A percentile compares a stretch with the other conserved stretches of the same genome.
These are phyloP conservation scores for Lagodon rhomboides DNA, from an alignment of 2,797 vertebrate genomes.

Conservation along the genomic window DNA sequence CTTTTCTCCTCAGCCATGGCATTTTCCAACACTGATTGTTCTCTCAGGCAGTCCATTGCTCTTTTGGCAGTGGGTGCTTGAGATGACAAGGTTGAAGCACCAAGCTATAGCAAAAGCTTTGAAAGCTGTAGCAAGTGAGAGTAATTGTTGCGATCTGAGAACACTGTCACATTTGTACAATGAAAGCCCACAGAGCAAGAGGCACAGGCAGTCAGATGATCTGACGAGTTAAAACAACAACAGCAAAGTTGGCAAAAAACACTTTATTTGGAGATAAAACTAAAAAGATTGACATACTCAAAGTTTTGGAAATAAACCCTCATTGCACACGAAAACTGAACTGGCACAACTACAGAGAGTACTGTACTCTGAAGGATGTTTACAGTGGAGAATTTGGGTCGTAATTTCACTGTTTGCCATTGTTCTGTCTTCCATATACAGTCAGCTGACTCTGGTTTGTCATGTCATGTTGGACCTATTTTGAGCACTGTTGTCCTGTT, in stretches of 20 bases:
- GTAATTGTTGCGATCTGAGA: not conserved
- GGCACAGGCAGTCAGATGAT: not conserved
- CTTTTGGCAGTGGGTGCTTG: not conserved
- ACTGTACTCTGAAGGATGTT: too few relatives aligned
- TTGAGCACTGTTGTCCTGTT: not conserved
- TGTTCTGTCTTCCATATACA: not conserved
- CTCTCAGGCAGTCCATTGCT: not conserved
- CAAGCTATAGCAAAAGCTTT: conserved; percentile 1
- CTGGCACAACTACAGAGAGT: too few relatives aligned
- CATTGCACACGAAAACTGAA: too few relatives aligned
- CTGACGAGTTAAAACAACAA: not conserved
- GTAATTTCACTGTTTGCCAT: not conserved
- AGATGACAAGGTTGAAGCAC: not conserved
- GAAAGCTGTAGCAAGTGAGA: not conserved
- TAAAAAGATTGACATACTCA: not conserved
- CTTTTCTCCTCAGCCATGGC: not conserved
- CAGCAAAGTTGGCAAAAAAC: not conserved
- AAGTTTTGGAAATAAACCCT: not conserved
- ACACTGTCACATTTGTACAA: not conserved
- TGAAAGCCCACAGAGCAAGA: not conserved
- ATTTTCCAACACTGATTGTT: not conserved
- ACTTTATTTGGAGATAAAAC: not conserved
- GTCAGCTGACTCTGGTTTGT: not conserved
- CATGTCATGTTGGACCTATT: not conserved
- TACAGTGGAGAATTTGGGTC: not conserved